Evolutionary conservation across 2,797 vertebrate genomes (phyloP).

Genomic region (Silurus aristotelis): DNA sequence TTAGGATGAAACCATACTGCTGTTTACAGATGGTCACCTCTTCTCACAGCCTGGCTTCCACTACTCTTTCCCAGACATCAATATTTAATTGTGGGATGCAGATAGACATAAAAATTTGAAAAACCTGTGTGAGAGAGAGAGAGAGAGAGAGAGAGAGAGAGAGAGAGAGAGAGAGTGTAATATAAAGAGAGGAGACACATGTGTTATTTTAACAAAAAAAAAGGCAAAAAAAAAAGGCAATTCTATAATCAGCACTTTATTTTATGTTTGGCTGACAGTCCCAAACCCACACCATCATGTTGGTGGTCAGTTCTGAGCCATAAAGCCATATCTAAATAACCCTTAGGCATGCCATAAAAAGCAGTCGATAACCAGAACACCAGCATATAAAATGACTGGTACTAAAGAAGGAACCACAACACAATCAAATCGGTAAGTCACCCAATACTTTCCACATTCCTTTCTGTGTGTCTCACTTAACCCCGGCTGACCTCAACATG

Average conservation of each 20-base stretch:
- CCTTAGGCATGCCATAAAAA: neutral
- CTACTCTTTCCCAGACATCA: too few species aligned
- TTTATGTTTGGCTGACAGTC: neutral
- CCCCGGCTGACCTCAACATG: conserved; percentile 24
- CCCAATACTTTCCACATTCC: neutral
- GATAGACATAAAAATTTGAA: neutral
- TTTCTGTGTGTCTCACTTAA: conserved; percentile 40
- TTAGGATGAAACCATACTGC: too few species aligned
- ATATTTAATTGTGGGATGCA: too few species aligned
- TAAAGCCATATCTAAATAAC: neutral
- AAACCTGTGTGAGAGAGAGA: neutral
- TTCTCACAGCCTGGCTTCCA: too few species aligned
- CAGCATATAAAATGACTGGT: neutral
- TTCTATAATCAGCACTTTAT: neutral
- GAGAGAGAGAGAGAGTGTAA: neutral
- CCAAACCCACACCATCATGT: neutral
- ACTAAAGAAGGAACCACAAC: neutral
- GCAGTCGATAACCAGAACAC: neutral
- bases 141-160: too few species aligned
- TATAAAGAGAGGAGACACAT: neutral
- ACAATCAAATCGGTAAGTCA: neutral
- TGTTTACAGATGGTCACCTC: too few species aligned
- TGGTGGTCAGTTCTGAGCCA: neutral
- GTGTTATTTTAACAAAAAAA: too few species aligned
- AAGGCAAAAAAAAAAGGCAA: too few species aligned